Percentiles rank a stretch among this genome's conserved stretches.
These are phyloP conservation scores for Neosalanx taihuensis DNA, from an alignment of 2,797 vertebrate genomes.

Conservation along the genomic window DNA sequence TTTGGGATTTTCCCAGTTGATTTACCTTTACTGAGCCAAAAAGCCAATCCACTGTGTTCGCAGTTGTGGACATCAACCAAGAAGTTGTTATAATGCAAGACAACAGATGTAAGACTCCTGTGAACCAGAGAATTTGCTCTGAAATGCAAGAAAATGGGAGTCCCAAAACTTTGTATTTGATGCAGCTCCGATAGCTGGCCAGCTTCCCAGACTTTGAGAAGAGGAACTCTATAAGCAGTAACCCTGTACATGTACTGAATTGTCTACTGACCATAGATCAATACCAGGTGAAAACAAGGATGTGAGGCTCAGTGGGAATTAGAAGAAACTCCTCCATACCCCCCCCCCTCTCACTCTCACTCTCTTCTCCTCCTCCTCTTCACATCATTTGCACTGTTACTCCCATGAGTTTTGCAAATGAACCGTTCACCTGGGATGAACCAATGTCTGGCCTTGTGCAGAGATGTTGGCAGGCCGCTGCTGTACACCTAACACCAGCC, in stretches of 20 bases:
- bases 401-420: constrained; percentile 48
- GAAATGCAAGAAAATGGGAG: constrained; percentile 32
- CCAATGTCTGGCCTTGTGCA: constrained; percentile 39
- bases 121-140: constrained; percentile 25
- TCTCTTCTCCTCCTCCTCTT: constrained; percentile 23
- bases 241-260: constrained; percentile 50
- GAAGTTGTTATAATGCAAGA: constrained; percentile 14
- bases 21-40: neutral
- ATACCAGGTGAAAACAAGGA: constrained; percentile 50
- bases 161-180: constrained; percentile 44
- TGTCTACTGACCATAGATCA: constrained; percentile 43
- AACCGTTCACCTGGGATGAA: constrained; percentile 54
- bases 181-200: constrained; percentile 21
- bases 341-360: too few relatives aligned
- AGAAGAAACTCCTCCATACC: constrained; percentile 34
- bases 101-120: constrained; percentile 20
- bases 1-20: neutral
- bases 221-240: constrained; percentile 35
- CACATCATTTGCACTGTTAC: constrained; percentile 56
- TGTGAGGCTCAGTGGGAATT: constrained; percentile 25
- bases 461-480: constrained; percentile 36
- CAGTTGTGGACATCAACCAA: constrained; percentile 1
- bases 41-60: neutral
- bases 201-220: constrained; percentile 35
- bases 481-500: constrained; percentile 32